Base-by-base conservation (phyloP, 1,140 invertebrate species). In the Bilobella aurantiaca region DNA sequence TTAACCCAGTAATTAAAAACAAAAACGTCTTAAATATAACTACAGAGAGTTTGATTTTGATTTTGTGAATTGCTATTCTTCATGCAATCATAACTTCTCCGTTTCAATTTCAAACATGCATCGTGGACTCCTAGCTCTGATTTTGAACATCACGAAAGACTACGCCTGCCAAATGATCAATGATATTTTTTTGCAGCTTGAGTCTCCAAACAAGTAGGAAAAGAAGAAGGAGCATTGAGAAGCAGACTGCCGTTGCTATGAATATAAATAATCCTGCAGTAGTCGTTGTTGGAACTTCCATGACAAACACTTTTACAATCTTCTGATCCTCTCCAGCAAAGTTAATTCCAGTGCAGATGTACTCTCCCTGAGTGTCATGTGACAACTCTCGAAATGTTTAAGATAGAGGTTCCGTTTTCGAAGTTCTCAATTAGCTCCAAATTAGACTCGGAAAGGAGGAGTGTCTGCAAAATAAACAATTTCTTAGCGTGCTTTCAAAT, bases 131-230 rank as follows among this genome's bases (percentile, higher is more conserved):
- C n/a, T n/a, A n/a, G n/a, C n/a, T n/a, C n/a, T n/a, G n/a, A n/a
- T n/a, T n/a, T n/a, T n/a, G n/a, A n/a, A 69, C 65, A 49, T 69
- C 68, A 1, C 68, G 25, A 42, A 69, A 69, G 1, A 64, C 68
- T 28, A 69, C 62, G 23, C 58, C 49, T 30, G 68, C 53, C 23
- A 69, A 62, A 58, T 69, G 68, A 34, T 63, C 49, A 27, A 69
- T 64, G 12, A 69, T 61, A 47, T 67, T 69, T 28, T 63, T 66
- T 27, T 69, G 68, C 5, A 69, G 27, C 28, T 69, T 61, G 18
- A 69, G 27, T 49, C 58, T 58, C 56, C 62, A 69, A 16, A 67
- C 16, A n/a, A 69, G 42, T 31, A 64, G 47, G 3, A 31, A 65
- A 32, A 62, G 47, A 3, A 30, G 47, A 5, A 27, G 30, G 0